These are phyloP conservation scores for Philopedon plagiatum DNA, from an alignment of 2,888 invertebrate genomes.

Conservation along the genomic window DNA sequence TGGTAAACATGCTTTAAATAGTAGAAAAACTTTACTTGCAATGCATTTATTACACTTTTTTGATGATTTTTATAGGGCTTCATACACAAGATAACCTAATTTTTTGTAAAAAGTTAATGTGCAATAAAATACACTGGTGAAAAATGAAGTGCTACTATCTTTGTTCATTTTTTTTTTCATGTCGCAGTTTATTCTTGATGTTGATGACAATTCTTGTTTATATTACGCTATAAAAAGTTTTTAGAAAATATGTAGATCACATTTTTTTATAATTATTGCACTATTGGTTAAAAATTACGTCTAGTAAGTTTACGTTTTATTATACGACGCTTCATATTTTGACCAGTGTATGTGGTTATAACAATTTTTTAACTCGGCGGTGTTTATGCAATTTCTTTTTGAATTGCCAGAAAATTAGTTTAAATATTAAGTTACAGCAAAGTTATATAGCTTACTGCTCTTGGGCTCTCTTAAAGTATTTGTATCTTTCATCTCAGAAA, in stretches of 20 bases:
- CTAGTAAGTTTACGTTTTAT: no score
- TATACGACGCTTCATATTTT: conserved; percentile 13
- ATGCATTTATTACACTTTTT: not conserved
- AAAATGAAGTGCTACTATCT: conserved; percentile 15
- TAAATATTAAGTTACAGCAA: conserved; percentile 66
- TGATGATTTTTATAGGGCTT: conserved; percentile 13
- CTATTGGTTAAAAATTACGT: no score
- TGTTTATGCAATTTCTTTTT: conserved; percentile 60
- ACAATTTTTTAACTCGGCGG: conserved; percentile 33
- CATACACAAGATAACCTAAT: not conserved
- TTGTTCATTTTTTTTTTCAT: conserved; percentile 1
- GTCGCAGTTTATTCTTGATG: not conserved
- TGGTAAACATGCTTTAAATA: conserved; percentile 11
- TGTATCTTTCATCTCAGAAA: no score
- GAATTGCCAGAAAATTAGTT: conserved; percentile 65
- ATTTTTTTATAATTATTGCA: no score
- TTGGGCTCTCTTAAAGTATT: no score
- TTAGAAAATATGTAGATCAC: no score
- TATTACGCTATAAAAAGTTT: no score
- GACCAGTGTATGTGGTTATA: conserved; percentile 5
- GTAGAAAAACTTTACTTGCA: conserved; percentile 10
- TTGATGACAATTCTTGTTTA: no score
- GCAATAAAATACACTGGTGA: conserved; percentile 28
- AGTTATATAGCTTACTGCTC: no score
- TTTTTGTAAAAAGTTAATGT: conserved; percentile 22